Conservation (phyloP, 2,113 vertebrate species). For the Falcunculus frontatus region DNA sequence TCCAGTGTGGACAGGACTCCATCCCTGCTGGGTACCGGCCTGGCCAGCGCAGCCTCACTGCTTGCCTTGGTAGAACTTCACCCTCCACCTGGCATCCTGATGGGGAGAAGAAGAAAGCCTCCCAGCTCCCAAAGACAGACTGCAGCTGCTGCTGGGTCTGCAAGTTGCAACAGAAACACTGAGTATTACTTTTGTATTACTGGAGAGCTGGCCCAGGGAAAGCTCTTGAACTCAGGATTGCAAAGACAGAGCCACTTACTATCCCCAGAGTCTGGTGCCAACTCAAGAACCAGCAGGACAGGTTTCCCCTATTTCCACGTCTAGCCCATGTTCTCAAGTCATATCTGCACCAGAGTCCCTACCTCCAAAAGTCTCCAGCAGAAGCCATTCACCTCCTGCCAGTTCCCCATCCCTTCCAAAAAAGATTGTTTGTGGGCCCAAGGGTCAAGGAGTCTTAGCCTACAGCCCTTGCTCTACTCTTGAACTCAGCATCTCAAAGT, state of each 20-base stretch:
- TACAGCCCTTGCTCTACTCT: background rate
- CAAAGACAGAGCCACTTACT: background rate
- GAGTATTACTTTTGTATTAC: background rate
- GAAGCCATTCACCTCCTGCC: background rate
- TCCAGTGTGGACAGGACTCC: rapidly evolving
- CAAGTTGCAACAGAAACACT: background rate
- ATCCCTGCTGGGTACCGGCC: background rate
- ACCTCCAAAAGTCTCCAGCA: background rate
- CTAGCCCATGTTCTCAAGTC: background rate
- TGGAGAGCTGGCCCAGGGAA: background rate
- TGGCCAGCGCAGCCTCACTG: background rate
- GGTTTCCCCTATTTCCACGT: background rate
- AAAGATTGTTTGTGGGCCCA: background rate
- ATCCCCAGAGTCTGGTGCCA: background rate
- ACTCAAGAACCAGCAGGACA: constrained; percentile 21
- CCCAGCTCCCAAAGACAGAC: background rate
- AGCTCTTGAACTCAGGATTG: background rate
- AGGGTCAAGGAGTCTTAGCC: background rate
- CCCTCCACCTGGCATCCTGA: background rate
- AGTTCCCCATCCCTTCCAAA: background rate
- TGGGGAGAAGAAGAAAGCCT: background rate
- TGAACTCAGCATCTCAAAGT: background rate
- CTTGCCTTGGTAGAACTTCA: background rate
- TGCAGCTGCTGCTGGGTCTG: background rate
- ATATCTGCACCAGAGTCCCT: background rate